Percentiles rank a stretch among this genome's conserved stretches.
Evolutionary conservation across 2,113 vertebrate genomes (phyloP).

Genomic region (Periophthalmodon schlosseri): DNA sequence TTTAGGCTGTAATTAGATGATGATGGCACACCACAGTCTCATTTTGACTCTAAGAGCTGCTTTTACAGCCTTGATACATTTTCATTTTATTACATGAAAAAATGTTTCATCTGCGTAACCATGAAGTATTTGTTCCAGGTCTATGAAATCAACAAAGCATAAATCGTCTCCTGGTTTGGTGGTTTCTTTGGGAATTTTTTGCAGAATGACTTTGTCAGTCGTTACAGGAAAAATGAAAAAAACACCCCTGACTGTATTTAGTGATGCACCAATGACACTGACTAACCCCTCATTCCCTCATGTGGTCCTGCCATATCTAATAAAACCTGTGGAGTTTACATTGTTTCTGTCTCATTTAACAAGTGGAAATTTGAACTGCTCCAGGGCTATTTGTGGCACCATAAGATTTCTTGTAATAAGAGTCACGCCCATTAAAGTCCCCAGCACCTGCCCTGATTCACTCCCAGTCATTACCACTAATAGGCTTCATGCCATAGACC

Average conservation of each 20-base stretch:
- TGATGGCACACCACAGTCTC: too few relatives aligned
- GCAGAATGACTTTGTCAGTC: slow-evolving; percentile 46
- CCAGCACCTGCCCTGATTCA: neutral
- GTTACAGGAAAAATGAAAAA: slow-evolving; percentile 48
- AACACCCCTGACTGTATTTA: slow-evolving; percentile 6
- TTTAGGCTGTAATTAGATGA: too few relatives aligned
- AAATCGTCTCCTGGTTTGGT: neutral
- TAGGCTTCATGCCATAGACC: neutral
- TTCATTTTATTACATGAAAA: too few relatives aligned
- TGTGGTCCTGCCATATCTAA: slow-evolving; percentile 37
- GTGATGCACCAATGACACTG: slow-evolving; percentile 20
- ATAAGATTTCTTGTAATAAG: neutral
- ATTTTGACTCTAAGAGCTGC: too few relatives aligned
- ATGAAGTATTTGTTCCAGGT: neutral
- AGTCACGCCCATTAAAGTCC: neutral
- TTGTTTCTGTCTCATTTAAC: slow-evolving; percentile 39
- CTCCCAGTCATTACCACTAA: neutral
- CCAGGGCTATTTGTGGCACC: neutral
- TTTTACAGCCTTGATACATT: too few relatives aligned
- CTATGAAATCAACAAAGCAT: neutral
- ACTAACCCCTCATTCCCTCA: slow-evolving; percentile 48
- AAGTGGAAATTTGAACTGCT: slow-evolving; percentile 22
- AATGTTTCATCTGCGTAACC: neutral
- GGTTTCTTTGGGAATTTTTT: slow-evolving; percentile 18
- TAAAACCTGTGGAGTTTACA: slow-evolving; percentile 25